A percentile compares a stretch with the other conserved stretches of the same genome.
phyloP scores from a whole-genome alignment of 2,888 invertebrate species.

The Nipponacmea schrenckii region DNA sequence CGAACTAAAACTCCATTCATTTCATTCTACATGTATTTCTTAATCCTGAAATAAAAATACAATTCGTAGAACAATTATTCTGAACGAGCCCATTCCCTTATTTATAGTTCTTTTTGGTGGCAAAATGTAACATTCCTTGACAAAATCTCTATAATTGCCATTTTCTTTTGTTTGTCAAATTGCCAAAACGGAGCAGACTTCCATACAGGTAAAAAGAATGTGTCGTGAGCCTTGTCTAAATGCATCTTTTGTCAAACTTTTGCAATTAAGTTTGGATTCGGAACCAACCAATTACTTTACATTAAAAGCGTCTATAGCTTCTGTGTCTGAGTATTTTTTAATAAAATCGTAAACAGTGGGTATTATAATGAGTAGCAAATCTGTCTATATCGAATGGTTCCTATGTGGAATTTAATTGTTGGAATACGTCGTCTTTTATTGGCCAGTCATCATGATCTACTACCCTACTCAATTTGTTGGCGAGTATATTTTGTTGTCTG shows the following conservation, averaged over 20 bases:
- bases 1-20: too few relatives aligned
- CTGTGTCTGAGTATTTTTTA: background rate
- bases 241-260: background rate
- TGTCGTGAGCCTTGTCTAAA: background rate
- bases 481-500: background rate
- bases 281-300: background rate
- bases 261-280: background rate
- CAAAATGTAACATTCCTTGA: too few relatives aligned
- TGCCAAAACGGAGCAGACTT: conserved; percentile 1
- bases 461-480: background rate
- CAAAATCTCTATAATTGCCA: too few relatives aligned
- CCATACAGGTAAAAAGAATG: background rate
- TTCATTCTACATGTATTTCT: too few relatives aligned
- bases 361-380: background rate
- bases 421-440: background rate
- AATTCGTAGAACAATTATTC: too few relatives aligned
- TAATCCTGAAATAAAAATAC: too few relatives aligned
- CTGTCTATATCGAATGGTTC: background rate
- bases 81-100: too few relatives aligned
- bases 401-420: background rate
- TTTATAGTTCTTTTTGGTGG: too few relatives aligned
- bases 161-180: too few relatives aligned
- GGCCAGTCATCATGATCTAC: background rate
- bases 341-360: background rate
- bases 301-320: background rate